Percentiles rank a stretch among this genome's conserved stretches.
These are phyloP conservation scores for Clostera curtula DNA, from an alignment of 2,888 invertebrate genomes.

Conservation along the genomic window DNA sequence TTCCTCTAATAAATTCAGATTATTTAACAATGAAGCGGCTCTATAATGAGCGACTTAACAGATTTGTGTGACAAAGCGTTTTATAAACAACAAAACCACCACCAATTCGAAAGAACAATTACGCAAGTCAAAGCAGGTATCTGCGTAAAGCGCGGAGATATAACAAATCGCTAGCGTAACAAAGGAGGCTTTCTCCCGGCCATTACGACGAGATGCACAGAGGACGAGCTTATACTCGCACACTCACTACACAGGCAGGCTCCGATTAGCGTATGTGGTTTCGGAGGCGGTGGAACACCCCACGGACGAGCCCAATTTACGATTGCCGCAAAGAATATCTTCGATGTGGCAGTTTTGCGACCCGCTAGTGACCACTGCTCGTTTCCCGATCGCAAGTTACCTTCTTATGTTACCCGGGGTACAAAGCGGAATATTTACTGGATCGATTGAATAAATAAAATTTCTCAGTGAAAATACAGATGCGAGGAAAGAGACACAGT, in stretches of 20 bases:
- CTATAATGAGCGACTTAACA: constrained; percentile 50
- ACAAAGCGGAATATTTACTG: constrained; percentile 31
- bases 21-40: constrained; percentile 49
- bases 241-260: constrained; percentile 33
- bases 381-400: constrained; percentile 16
- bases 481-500: constrained; percentile 42
- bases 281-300: constrained; percentile 38
- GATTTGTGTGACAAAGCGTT: constrained; percentile 71
- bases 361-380: constrained; percentile 45
- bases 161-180: constrained; percentile 69
- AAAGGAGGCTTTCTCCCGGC: constrained; percentile 71
- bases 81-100: constrained; percentile 65
- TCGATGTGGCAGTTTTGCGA: constrained; percentile 55
- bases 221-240: no score
- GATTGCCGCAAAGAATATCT: constrained; percentile 69
- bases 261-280: constrained; percentile 61
- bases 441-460: constrained; percentile 51
- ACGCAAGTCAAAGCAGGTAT: constrained; percentile 68
- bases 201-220: constrained; percentile 62
- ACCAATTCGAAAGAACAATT: constrained; percentile 70
- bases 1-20: constrained; percentile 48
- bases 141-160: constrained; percentile 63
- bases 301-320: constrained; percentile 57
- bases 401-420: constrained; percentile 25
- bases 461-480: constrained; percentile 31